Evolutionary conservation across 2,888 invertebrate genomes (phyloP).

Genomic region (Frankliniella intonsa): DNA sequence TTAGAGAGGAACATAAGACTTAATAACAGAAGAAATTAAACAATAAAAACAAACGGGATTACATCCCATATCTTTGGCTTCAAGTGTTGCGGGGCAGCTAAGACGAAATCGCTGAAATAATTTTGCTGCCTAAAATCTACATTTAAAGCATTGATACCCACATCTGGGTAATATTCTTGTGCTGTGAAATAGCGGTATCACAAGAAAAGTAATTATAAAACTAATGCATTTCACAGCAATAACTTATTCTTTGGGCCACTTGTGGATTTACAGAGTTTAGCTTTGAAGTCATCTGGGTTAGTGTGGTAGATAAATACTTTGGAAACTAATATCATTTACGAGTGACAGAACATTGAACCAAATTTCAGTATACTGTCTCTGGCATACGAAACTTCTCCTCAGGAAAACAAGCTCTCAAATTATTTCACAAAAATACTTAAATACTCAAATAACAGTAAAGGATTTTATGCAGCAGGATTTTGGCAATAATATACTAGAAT

Average conservation of each 20-base stretch:
- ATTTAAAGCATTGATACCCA: background rate
- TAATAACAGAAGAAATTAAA: conserved; percentile 19
- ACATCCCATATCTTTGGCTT: conserved; percentile 1
- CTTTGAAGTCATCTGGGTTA: no score
- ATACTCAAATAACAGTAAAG: background rate
- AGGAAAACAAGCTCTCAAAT: background rate
- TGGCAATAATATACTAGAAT: no score
- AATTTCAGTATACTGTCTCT: no score
- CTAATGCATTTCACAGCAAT: background rate
- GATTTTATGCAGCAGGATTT: background rate
- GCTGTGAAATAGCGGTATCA: conserved; percentile 13
- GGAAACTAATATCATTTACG: no score
- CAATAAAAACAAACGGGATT: conserved; percentile 6
- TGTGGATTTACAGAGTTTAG: background rate
- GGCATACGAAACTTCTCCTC: no score
- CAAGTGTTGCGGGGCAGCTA: background rate
- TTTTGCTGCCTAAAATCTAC: conserved; percentile 1
- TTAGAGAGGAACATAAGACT: conserved; percentile 23
- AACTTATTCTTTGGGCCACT: conserved; percentile 15
- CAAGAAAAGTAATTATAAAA: background rate
- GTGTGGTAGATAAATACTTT: no score
- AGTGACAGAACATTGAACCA: no score
- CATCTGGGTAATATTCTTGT: background rate
- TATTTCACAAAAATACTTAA: background rate
- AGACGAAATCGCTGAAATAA: background rate